phyloP scores from a whole-genome alignment of 2,797 vertebrate genomes.

The Myiothlypis chrysogaster region DNA sequence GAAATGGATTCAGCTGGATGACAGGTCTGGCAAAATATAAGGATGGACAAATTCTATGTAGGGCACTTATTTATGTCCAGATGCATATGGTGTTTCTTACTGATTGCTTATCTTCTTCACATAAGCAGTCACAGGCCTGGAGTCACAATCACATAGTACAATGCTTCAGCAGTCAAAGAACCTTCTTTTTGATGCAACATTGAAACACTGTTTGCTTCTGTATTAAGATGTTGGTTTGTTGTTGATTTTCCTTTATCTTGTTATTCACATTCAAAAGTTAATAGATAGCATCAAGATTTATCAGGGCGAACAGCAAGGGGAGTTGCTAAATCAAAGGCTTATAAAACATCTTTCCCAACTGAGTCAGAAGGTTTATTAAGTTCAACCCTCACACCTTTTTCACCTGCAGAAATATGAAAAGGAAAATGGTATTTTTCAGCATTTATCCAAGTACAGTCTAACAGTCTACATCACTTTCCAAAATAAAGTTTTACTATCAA shows the following conservation, averaged over 20 bases:
- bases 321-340: constrained; percentile 68
- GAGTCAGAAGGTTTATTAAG: constrained; percentile 88
- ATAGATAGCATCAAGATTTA: constrained; percentile 69
- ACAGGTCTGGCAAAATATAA: constrained; percentile 76
- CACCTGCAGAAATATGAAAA: constrained; percentile 74
- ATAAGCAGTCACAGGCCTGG: constrained; percentile 63
- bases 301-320: constrained; percentile 45
- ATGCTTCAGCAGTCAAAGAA: constrained; percentile 81
- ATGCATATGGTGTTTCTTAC: constrained; percentile 69
- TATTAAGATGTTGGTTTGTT: constrained; percentile 65
- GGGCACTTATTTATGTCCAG: constrained; percentile 76
- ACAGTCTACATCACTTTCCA: neutral
- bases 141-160: constrained; percentile 80
- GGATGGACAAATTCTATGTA: constrained; percentile 71
- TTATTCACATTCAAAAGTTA: constrained; percentile 81
- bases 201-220: constrained; percentile 68
- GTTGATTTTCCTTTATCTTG: constrained; percentile 68
- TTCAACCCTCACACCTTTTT: constrained; percentile 93
- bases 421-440: neutral
- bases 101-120: constrained; percentile 72
- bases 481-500: neutral
- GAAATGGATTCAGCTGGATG: constrained; percentile 74
- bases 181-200: constrained; percentile 73
- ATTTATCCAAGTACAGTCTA: neutral
- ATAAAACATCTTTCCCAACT: constrained; percentile 79